Percentiles rank a stretch among this genome's conserved stretches.
Conservation (phyloP, 2,113 vertebrate genomes). For the Sclerurus mexicanus region DNA sequence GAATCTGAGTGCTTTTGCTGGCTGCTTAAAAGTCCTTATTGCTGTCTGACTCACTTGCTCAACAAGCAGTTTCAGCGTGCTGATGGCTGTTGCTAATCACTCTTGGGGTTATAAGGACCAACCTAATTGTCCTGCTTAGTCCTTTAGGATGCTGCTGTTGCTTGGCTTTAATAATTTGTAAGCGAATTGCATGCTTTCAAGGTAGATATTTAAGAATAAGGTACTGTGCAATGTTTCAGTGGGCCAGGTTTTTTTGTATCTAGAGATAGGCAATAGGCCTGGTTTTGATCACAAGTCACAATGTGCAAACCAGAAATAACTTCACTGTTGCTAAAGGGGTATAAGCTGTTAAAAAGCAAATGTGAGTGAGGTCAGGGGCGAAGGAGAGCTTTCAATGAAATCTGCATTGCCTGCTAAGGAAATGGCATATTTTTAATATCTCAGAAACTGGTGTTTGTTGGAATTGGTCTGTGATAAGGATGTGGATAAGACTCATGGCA, state of each 20-base stretch:
- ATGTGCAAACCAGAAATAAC: conserved; percentile 61
- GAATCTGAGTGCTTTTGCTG: conserved; percentile 70
- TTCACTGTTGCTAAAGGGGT: conserved; percentile 19
- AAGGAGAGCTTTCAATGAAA: conserved; percentile 7
- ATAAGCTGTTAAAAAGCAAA: conserved; percentile 29
- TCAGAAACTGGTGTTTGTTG: not conserved
- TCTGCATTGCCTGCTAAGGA: not conserved
- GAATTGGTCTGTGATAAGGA: not conserved
- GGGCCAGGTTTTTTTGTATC: conserved; percentile 6
- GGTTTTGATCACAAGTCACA: conserved; percentile 63
- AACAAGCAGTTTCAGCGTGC: conserved; percentile 56
- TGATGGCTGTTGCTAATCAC: conserved; percentile 54
- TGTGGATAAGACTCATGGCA: not conserved
- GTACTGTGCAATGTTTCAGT: not conserved
- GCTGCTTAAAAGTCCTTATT: conserved; percentile 72
- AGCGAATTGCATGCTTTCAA: not conserved
- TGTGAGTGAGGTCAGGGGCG: not conserved
- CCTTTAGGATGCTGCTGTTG: conserved; percentile 27
- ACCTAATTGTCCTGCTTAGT: conserved; percentile 28
- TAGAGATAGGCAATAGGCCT: conserved; percentile 52
- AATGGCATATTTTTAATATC: not conserved
- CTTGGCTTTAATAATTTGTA: not conserved
- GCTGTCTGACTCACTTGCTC: conserved; percentile 60
- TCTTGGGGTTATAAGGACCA: conserved; percentile 35
- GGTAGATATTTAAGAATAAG: not conserved